Percentiles rank a stretch among this genome's conserved stretches.
Evolutionary conservation across 2,113 vertebrate genomes (phyloP).

Genomic region (Naja naja): DNA sequence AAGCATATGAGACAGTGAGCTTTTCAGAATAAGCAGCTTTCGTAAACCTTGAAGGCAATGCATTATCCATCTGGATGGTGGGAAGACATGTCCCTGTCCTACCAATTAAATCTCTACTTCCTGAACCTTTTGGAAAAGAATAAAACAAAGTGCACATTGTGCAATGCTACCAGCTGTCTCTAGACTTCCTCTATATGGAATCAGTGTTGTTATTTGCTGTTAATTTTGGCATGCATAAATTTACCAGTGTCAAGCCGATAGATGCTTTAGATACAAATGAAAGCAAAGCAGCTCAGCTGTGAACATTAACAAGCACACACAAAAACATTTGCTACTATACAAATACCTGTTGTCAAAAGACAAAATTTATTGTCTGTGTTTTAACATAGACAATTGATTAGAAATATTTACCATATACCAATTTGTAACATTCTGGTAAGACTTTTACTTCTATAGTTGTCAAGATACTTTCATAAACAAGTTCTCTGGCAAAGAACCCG

Average conservation of each 20-base stretch:
- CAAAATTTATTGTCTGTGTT: neutral
- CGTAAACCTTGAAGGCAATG: neutral
- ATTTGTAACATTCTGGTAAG: neutral
- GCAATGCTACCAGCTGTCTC: constrained; percentile 21
- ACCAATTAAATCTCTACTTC: constrained; percentile 26
- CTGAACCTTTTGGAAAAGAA: constrained; percentile 17
- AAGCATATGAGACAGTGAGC: neutral
- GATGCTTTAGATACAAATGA: neutral
- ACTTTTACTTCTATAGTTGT: neutral
- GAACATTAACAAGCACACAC: neutral
- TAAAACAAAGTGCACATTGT: neutral
- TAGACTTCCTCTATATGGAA: neutral
- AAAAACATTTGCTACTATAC: neutral
- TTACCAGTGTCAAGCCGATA: neutral
- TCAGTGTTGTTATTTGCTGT: neutral
- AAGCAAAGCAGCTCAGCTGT: neutral
- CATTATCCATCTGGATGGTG: constrained; percentile 22
- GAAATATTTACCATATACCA: neutral
- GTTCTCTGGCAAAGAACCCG: neutral
- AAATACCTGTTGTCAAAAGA: neutral
- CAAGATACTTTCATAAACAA: neutral
- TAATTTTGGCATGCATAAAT: constrained; percentile 24
- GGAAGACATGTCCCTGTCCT: constrained; percentile 22
- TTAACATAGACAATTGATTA: neutral
- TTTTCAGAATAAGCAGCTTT: constrained; percentile 8